These are phyloP conservation scores for Malacoraja senta DNA, from an alignment of 2,797 vertebrate species.

Conservation along the genomic window DNA sequence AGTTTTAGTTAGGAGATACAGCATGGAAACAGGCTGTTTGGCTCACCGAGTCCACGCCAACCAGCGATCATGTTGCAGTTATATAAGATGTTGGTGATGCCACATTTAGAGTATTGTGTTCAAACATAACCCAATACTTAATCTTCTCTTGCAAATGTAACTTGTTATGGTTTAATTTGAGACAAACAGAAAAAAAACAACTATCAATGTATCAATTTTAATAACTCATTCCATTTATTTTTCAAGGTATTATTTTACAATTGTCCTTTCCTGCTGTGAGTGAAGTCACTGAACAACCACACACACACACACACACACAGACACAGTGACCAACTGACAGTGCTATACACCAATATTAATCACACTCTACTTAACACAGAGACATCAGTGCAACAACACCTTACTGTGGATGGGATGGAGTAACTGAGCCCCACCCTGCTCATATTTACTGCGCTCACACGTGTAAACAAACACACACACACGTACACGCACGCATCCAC, in stretches of 20 bases:
- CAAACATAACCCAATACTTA: background rate
- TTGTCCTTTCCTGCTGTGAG: background rate
- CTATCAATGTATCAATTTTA: background rate
- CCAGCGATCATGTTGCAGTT: no score
- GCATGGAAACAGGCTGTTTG: no score
- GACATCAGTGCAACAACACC: background rate
- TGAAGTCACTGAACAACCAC: background rate
- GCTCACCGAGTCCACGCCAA: no score
- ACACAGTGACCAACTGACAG: background rate
- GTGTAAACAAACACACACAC: background rate
- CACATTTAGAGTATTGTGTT: no score
- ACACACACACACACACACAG: background rate
- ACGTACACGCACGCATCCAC: background rate
- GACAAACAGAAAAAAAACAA: background rate
- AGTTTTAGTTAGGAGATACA: no score
- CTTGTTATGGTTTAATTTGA: background rate
- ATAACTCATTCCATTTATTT: conserved; percentile 2
- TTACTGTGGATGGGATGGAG: background rate
- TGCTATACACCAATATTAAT: background rate
- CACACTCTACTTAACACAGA: background rate
- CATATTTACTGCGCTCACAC: no score
- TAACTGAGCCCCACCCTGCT: background rate
- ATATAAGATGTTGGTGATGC: no score
- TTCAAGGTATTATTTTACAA: conserved; percentile 14
- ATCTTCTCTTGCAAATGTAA: background rate